phyloP scores from a whole-genome alignment of 2,113 vertebrate genomes.

The Chrysochloris asiatica region DNA sequence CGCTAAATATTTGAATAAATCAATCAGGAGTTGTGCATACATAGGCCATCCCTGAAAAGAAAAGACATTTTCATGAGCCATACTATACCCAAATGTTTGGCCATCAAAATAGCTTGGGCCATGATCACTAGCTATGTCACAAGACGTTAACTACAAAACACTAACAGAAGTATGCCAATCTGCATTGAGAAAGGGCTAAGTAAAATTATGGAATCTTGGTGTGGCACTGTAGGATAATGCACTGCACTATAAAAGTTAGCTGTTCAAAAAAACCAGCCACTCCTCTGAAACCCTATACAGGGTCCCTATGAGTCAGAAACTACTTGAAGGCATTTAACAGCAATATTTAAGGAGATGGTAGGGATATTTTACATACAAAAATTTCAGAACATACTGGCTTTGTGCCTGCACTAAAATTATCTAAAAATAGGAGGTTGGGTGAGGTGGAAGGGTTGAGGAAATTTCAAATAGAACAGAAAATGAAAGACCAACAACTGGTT shows the following conservation, averaged over 20 bases:
- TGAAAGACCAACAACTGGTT: too few relatives aligned
- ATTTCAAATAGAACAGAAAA: neutral
- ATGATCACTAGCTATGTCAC: neutral
- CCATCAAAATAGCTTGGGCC: neutral
- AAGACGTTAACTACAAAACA: neutral
- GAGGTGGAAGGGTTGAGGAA: neutral
- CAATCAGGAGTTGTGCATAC: constrained; percentile 98
- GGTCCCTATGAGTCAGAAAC: too few relatives aligned
- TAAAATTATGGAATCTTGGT: constrained; percentile 9
- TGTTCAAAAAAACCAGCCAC: too few relatives aligned
- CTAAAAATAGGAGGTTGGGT: too few relatives aligned
- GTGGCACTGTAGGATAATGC: too few relatives aligned
- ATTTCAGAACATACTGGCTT: neutral
- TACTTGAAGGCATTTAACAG: too few relatives aligned
- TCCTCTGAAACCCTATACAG: too few relatives aligned
- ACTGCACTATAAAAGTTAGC: too few relatives aligned
- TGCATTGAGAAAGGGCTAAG: neutral
- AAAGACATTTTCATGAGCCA: constrained; percentile 30
- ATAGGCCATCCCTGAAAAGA: constrained; percentile 96
- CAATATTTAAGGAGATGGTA: too few relatives aligned
- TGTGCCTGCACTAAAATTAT: constrained; percentile 6
- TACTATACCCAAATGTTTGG: neutral
- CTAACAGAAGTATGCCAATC: neutral
- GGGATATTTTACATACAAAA: constrained; percentile 11
- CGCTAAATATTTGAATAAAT: constrained; percentile 98